Percentiles rank a stretch among this genome's conserved stretches.
Evolutionary conservation across 2,888 invertebrate genomes (phyloP).

Genomic region (Tridacna crocea): DNA sequence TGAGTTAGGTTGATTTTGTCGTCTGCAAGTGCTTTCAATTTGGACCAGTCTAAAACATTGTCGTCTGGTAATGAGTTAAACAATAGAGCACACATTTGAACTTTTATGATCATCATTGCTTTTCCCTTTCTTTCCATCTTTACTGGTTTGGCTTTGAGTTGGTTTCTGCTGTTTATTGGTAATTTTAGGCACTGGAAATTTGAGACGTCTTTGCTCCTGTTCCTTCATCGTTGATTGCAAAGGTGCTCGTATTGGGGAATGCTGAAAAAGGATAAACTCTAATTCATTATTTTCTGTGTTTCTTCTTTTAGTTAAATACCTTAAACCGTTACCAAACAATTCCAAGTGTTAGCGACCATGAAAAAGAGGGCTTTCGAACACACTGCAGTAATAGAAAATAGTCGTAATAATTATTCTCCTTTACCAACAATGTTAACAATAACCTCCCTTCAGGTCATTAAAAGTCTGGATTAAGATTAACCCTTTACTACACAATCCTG

Average conservation of each 20-base stretch:
- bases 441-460: background rate
- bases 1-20: no score
- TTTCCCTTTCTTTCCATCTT: conserved; percentile 10
- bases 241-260: conserved; percentile 57
- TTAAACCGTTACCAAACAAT: no score
- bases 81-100: conserved; percentile 20
- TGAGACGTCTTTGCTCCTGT: conserved; percentile 56
- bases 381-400: background rate
- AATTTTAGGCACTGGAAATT: conserved; percentile 35
- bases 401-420: no score
- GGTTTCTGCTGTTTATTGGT: conserved; percentile 33
- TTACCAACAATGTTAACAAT: no score
- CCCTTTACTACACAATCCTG: no score
- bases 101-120: background rate
- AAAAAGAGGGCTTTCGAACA: background rate
- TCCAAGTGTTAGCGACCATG: no score
- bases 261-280: conserved; percentile 34
- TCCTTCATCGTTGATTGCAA: conserved; percentile 59
- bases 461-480: background rate
- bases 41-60: background rate
- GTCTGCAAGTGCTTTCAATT: background rate
- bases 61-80: conserved; percentile 1
- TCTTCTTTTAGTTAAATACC: no score
- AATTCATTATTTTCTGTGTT: no score
- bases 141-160: conserved; percentile 3